Base-by-base conservation (phyloP, 2,888 invertebrate species). In the Acleris emargana region DNA sequence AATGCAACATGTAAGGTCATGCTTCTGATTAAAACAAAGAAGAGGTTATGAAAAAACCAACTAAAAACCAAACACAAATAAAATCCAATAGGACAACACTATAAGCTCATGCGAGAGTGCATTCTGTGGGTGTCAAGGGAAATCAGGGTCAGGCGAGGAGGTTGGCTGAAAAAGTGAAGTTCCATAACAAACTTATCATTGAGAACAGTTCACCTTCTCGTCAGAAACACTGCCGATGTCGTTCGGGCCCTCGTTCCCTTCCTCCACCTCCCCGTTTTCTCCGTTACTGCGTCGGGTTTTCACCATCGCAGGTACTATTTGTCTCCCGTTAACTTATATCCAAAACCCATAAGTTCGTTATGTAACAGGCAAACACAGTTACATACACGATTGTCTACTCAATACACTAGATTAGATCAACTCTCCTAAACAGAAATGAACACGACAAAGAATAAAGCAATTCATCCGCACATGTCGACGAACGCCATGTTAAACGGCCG, bases 281-380 rank as follows among this genome's bases (percentile, higher is more conserved):
- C 91, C 91, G 77, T 91, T 91, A 86, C 93, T 93, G 80, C 93
- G 92, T 77, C 93, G 91, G 82, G 93, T 93, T 91, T 92, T 93
- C 88, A 93, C 93, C 93, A 93, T 93, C 81, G 86, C 86, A 82
- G 82, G 80, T 62, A 67, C 60, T 69, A 71, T 67, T 73, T 68
- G 72, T 75, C 79, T 80, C 78, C 77, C 83, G 81, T 84, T 82
- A 82, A 79, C 79, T 81, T 80, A 84, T 86, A 83, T 82, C 77
- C 57, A 73, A 81, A 82, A 71, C 81, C 76, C 75, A 76, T 77
- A 77, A 82, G 78, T 76, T 73, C 73, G 79, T 86, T 85, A 84
- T 82, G 76, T 86, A 88, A 85, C 73, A 79, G 72, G 75, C 73
- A 71, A 77, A 77, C 72, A 77, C 79, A 72, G 73, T 78, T 78